Evolutionary conservation across 2,797 vertebrate species (phyloP).

Genomic region (Falco columbarius): DNA sequence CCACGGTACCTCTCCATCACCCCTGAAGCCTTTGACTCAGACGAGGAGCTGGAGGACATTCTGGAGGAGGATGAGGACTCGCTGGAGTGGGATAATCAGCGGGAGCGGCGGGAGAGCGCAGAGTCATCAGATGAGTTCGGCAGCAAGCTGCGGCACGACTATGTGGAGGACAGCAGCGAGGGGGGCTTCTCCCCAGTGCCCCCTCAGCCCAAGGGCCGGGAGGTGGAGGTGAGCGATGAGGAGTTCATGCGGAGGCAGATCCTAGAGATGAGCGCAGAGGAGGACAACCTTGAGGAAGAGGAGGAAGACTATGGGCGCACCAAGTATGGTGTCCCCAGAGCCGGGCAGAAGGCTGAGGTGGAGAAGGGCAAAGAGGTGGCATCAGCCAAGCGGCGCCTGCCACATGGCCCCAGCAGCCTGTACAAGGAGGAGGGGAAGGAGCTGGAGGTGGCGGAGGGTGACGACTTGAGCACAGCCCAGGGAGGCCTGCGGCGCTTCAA

Average conservation of each 20-base stretch:
- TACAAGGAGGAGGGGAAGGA: slow-evolving; percentile 89
- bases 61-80: slow-evolving; percentile 92
- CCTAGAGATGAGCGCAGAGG: slow-evolving; percentile 98
- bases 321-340: slow-evolving; percentile 81
- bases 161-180: slow-evolving; percentile 97
- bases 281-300: slow-evolving; percentile 90
- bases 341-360: slow-evolving; percentile 81
- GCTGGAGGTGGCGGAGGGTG: slow-evolving; percentile 80
- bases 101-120: slow-evolving; percentile 77
- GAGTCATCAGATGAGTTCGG: slow-evolving; percentile 96
- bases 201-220: slow-evolving; percentile 82
- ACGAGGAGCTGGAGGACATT: slow-evolving; percentile 93
- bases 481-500: slow-evolving; percentile 96
- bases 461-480: slow-evolving; percentile 87
- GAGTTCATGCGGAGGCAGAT: slow-evolving; percentile 98
- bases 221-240: slow-evolving; percentile 88
- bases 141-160: slow-evolving; percentile 95
- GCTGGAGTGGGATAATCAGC: slow-evolving; percentile 84
- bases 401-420: slow-evolving; percentile 88
- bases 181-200: slow-evolving; percentile 92
- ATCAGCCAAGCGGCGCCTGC: slow-evolving; percentile 80
- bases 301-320: slow-evolving; percentile 80
- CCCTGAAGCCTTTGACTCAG: slow-evolving; percentile 89
- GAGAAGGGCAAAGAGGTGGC: slow-evolving; percentile 84
- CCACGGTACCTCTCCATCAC: slow-evolving; percentile 93